phyloP scores from a whole-genome alignment of 2,888 invertebrate species.

The Dynastes tityus region DNA sequence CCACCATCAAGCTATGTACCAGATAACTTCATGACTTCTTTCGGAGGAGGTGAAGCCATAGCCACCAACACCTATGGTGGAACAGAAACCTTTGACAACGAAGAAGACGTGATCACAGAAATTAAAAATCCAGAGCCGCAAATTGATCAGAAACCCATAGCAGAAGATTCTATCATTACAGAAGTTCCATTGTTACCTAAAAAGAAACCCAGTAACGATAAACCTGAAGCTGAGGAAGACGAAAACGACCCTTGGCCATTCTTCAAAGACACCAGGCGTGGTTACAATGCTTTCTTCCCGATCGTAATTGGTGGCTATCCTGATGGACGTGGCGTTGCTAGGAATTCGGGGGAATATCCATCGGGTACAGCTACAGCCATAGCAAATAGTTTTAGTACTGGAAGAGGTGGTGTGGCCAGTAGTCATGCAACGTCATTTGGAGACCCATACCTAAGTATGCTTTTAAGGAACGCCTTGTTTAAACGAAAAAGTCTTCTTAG shows the following conservation, averaged over 20 bases:
- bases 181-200: slow-evolving; percentile 1
- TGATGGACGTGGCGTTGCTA: slow-evolving; percentile 61
- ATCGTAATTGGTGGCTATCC: slow-evolving; percentile 73
- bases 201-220: not conserved
- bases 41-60: slow-evolving; percentile 67
- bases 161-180: slow-evolving; percentile 45
- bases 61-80: slow-evolving; percentile 67
- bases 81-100: slow-evolving; percentile 52
- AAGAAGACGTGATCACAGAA: slow-evolving; percentile 53
- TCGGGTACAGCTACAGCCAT: slow-evolving; percentile 79
- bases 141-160: slow-evolving; percentile 41
- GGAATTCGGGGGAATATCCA: slow-evolving; percentile 65
- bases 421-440: slow-evolving; percentile 84
- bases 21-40: slow-evolving; percentile 68
- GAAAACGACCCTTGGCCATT: slow-evolving; percentile 68
- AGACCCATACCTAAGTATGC: slow-evolving; percentile 72
- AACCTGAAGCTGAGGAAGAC: slow-evolving; percentile 70
- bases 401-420: slow-evolving; percentile 80
- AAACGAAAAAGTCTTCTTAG: slow-evolving; percentile 49
- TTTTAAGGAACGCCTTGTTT: slow-evolving; percentile 62
- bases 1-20: slow-evolving; percentile 58
- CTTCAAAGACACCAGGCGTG: slow-evolving; percentile 65
- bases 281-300: slow-evolving; percentile 78
- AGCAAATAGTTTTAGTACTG: slow-evolving; percentile 83
- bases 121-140: slow-evolving; percentile 47